Percentiles rank a stretch among this genome's conserved stretches.
Evolutionary conservation across 2,797 vertebrate genomes (phyloP).

Genomic region (Neostethus bicornis): DNA sequence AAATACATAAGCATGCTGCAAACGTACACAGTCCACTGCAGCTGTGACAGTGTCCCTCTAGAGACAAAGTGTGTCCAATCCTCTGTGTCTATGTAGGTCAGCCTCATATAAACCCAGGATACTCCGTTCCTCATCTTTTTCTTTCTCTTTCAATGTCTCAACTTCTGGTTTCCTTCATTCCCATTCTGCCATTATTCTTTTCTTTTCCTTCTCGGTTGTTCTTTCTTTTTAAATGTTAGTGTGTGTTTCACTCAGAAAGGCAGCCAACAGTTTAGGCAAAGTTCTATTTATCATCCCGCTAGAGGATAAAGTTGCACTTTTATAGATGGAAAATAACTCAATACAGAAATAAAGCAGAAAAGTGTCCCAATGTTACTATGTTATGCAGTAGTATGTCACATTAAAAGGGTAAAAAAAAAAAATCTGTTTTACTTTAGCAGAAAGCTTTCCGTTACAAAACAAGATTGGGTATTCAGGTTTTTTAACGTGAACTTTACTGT

Average conservation of each 20-base stretch:
- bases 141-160: slow-evolving; percentile 30
- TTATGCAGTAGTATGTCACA: slow-evolving; percentile 25
- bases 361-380: slow-evolving; percentile 26
- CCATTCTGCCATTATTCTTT: slow-evolving; percentile 20
- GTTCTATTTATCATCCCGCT: slow-evolving; percentile 32
- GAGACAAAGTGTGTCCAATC: slow-evolving; percentile 72
- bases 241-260: slow-evolving; percentile 11
- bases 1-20: slow-evolving; percentile 32
- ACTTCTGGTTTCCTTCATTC: slow-evolving; percentile 41
- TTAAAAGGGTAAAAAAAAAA: slow-evolving; percentile 17
- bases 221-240: background rate
- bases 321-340: slow-evolving; percentile 24
- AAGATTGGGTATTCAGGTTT: slow-evolving; percentile 22
- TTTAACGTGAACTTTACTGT: slow-evolving; percentile 34
- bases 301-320: slow-evolving; percentile 37
- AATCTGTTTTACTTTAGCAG: slow-evolving; percentile 7
- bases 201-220: background rate
- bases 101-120: slow-evolving; percentile 57
- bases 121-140: slow-evolving; percentile 41
- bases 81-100: slow-evolving; percentile 74
- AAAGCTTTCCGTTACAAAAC: slow-evolving; percentile 25
- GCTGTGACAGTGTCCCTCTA: slow-evolving; percentile 59
- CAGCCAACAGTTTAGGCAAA: slow-evolving; percentile 29
- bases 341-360: slow-evolving; percentile 30
- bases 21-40: slow-evolving; percentile 46